These are phyloP conservation scores for Acronicta leporina DNA, from an alignment of 2,888 invertebrate genomes.

Conservation along the genomic window DNA sequence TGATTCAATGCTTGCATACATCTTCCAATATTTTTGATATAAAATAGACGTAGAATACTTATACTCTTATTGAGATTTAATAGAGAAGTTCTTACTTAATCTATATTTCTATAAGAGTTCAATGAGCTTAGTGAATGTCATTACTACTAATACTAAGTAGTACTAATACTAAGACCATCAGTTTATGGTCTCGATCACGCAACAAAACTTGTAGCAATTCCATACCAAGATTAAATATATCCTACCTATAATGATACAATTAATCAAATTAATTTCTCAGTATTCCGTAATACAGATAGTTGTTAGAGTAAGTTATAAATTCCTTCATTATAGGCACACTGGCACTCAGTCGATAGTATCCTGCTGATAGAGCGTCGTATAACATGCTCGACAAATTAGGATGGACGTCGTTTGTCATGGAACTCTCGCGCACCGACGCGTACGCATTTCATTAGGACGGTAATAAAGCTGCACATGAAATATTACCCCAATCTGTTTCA, in stretches of 20 bases:
- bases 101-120: slow-evolving; percentile 1
- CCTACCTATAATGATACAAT: slow-evolving; percentile 24
- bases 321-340: slow-evolving; percentile 59
- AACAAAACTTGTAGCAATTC: slow-evolving; percentile 10
- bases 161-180: too few species aligned
- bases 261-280: slow-evolving; percentile 39
- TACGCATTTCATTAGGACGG: slow-evolving; percentile 69
- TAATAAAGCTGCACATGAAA: slow-evolving; percentile 69
- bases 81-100: background rate
- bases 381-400: slow-evolving; percentile 81
- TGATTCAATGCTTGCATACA: too few species aligned
- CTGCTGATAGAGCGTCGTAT: slow-evolving; percentile 74
- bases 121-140: background rate
- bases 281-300: slow-evolving; percentile 53
- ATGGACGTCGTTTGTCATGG: slow-evolving; percentile 79
- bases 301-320: slow-evolving; percentile 63
- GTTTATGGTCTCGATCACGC: slow-evolving; percentile 31
- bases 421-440: slow-evolving; percentile 42
- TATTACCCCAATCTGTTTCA: slow-evolving; percentile 61
- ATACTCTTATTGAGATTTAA: too few species aligned
- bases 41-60: too few species aligned
- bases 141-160: too few species aligned
- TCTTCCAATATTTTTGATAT: too few species aligned
- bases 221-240: slow-evolving; percentile 3
- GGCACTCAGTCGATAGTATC: slow-evolving; percentile 62